Conservation (phyloP, 2,113 vertebrate genomes). For the Charina bottae region DNA sequence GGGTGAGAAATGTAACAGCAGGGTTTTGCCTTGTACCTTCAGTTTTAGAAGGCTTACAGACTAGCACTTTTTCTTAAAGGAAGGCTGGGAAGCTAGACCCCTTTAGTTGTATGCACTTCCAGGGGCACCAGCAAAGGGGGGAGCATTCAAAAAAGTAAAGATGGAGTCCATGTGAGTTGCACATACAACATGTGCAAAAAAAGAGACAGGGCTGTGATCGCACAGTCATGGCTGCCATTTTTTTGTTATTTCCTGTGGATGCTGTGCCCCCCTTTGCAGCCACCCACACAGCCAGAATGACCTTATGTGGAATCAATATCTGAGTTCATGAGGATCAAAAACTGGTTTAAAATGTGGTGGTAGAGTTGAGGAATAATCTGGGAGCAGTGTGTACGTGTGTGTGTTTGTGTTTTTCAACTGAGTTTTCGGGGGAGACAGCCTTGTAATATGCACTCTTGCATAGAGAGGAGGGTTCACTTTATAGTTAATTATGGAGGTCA, state of each 20-base stretch:
- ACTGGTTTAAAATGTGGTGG: conserved; percentile 28
- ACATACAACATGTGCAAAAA: not conserved
- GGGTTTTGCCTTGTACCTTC: not conserved
- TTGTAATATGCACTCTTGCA: conserved; percentile 18
- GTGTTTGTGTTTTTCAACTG: not conserved
- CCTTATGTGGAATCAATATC: not conserved
- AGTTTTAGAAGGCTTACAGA: not conserved
- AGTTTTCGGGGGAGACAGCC: conserved; percentile 14
- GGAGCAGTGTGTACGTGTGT: conserved; percentile 3
- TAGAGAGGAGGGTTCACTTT: conserved; percentile 15
- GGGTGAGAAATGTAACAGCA: not conserved
- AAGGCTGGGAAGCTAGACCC: not conserved
- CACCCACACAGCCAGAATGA: not conserved
- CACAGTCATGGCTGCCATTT: no score
- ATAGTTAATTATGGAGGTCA: conserved; percentile 28
- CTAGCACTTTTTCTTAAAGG: not conserved
- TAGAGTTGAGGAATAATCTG: not conserved
- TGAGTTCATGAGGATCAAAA: not conserved
- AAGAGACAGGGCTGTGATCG: not conserved
- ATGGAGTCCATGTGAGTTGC: not conserved
- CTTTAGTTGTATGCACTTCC: not conserved
- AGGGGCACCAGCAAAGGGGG: not conserved
- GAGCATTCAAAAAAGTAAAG: not conserved
- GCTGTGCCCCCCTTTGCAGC: not conserved
- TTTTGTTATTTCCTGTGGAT: no score